phyloP scores from a whole-genome alignment of 2,888 invertebrate species.

The Lasioglossum oenotherae region DNA sequence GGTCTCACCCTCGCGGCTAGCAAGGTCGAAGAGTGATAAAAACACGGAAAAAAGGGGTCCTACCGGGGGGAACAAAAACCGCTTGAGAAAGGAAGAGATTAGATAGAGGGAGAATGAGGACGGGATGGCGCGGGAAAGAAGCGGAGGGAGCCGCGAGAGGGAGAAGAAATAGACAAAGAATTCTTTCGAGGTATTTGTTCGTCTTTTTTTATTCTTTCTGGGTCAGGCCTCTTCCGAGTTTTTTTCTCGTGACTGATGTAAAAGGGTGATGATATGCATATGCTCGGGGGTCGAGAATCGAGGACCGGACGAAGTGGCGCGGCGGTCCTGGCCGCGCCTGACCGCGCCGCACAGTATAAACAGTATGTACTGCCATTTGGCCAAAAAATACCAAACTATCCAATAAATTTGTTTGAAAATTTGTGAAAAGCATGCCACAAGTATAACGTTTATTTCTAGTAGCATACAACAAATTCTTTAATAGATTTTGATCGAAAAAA shows the following conservation, averaged over 20 bases:
- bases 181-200: constrained; percentile 54
- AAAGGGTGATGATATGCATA: constrained; percentile 71
- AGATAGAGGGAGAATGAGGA: constrained; percentile 27
- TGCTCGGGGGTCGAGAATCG: constrained; percentile 31
- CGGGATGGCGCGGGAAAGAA: constrained; percentile 17
- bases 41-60: constrained; percentile 52
- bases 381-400: no score
- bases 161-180: constrained; percentile 53
- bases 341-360: no score
- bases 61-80: constrained; percentile 54
- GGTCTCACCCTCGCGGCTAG: constrained; percentile 21
- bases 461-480: no score
- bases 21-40: constrained; percentile 53
- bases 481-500: no score
- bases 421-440: no score
- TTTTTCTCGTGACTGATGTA: constrained; percentile 37
- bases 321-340: constrained; percentile 19
- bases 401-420: no score
- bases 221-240: constrained; percentile 55
- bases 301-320: constrained; percentile 15
- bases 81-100: constrained; percentile 65
- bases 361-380: no score
- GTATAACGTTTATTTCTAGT: no score
- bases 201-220: constrained; percentile 30
- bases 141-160: constrained; percentile 8